A percentile compares a stretch with the other conserved stretches of the same genome.
Evolutionary conservation across 2,888 invertebrate species (phyloP).

Genomic region (Willowsia nigromaculata): DNA sequence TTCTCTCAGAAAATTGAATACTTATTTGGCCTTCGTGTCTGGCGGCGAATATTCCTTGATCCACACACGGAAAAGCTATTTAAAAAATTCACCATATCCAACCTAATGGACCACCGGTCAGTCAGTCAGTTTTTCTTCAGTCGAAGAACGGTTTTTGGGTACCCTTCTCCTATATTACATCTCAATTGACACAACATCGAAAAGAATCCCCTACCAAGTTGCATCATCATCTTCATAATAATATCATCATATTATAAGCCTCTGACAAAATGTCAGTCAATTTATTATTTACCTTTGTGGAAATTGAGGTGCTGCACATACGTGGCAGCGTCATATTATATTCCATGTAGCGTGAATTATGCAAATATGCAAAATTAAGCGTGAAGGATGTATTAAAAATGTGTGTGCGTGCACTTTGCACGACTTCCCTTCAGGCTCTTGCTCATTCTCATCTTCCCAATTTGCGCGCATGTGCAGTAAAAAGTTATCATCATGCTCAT

Average conservation of each 20-base stretch:
- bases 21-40: background rate
- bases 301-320: background rate
- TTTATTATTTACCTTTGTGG: background rate
- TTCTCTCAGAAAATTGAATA: background rate
- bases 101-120: conserved; percentile 14
- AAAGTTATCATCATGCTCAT: conserved; percentile 32
- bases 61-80: conserved; percentile 16
- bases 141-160: background rate
- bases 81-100: background rate
- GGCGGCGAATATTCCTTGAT: background rate
- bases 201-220: too few relatives aligned
- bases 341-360: conserved; percentile 18
- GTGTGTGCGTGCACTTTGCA: conserved; percentile 26
- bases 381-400: conserved; percentile 36
- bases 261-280: background rate
- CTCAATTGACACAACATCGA: conserved; percentile 6
- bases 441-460: background rate
- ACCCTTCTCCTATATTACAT: background rate
- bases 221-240: too few relatives aligned
- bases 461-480: conserved; percentile 1
- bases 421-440: conserved; percentile 13
- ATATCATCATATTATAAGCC: background rate
- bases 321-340: background rate
- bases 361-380: conserved; percentile 49
- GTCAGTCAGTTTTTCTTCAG: background rate